phyloP scores from a whole-genome alignment of 2,113 vertebrate species.

The Cynopterus brachyotis region DNA sequence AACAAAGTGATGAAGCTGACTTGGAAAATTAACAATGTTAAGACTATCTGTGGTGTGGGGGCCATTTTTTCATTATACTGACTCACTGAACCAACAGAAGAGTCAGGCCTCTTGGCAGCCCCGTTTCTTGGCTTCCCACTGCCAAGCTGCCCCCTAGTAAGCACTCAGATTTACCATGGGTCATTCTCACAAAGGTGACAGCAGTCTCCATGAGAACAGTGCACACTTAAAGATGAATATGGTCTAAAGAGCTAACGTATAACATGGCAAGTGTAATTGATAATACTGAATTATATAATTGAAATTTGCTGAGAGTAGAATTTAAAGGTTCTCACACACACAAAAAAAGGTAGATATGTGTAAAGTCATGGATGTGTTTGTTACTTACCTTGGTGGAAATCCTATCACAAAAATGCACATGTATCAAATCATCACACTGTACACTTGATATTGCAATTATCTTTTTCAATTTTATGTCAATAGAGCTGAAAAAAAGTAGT shows the following conservation, averaged over 20 bases:
- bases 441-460: neutral
- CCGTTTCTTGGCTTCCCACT: neutral
- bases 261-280: neutral
- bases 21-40: constrained; percentile 86
- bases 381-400: neutral
- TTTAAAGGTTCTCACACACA: neutral
- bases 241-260: neutral
- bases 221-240: neutral
- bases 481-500: neutral
- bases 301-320: neutral
- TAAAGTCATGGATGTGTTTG: neutral
- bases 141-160: neutral
- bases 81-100: neutral
- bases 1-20: constrained; percentile 87
- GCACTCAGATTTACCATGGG: neutral
- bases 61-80: constrained; percentile 82
- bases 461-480: neutral
- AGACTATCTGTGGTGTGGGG: constrained; percentile 91
- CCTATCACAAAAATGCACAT: neutral
- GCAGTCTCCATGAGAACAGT: neutral
- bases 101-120: neutral
- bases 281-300: neutral
- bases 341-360: neutral
- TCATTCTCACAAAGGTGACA: neutral
- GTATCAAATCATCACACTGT: neutral